Evolutionary conservation across 2,888 invertebrate genomes (phyloP), one percentile per base, ranked within the genome.

Genomic region (Erebia ligea): DNA sequence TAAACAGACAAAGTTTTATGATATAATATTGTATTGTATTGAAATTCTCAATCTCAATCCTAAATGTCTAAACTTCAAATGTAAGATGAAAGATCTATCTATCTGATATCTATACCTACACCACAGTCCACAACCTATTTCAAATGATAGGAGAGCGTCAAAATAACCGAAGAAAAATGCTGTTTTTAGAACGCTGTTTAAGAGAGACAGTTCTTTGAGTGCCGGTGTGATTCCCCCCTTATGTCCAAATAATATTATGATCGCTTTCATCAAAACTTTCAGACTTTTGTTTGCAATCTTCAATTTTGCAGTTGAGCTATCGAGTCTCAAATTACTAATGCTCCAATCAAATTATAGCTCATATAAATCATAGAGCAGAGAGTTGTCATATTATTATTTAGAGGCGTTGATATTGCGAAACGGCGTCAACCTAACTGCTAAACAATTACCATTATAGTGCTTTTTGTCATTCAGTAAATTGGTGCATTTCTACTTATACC

Each of bases 261-360:
- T 13, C 56, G n/a, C 25, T 34, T 34, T 57, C 21, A 57, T 57
- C 11, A 21, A 42, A 61, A 61, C 34, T 17, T 42, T 34, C n/a
- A 11, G 40, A 17, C 40, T 59, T 58, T 40, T 8, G 59, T 17
- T 59, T 9, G 3, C 42, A 5, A 42, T 45, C 59, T 59, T 59
- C 42, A 40, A 42, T 59, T 42, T 40, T 19, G 11, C 59, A 9
- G 45, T 19, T 62, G 45, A 48, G 15, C 15, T 62, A 62, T 62
- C 21, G 9, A 42, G 45, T 45, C 21, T 62, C 48, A 21, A 62
- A 61, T 62, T 48, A 45, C 45, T 62, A 62, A 61, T 61, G 62
- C 45, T 21, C 13, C 62, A 15, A 62, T 62, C 21, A 48, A 40
- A 10, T 10, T 19, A 45, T 21, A 21, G 15, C 45, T 61, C 13